Evolutionary conservation across 1,140 invertebrate genomes (phyloP).

Genomic region (Paralvinella palmiformis): DNA sequence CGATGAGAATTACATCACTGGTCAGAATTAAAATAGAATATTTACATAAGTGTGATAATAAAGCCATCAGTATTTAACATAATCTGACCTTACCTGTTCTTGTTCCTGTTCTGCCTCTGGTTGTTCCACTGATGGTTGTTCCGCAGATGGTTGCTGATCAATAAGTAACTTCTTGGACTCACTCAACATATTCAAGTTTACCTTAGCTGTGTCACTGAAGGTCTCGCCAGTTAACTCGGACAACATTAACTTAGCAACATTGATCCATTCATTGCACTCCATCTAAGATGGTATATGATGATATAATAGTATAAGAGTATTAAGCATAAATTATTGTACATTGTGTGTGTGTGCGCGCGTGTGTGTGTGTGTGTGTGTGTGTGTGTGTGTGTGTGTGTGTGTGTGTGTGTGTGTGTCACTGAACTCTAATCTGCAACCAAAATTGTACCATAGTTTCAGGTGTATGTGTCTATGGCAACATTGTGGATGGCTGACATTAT

Average conservation of each 20-base stretch:
- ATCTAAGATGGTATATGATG: slow-evolving; percentile 21
- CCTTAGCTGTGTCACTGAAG: not conserved
- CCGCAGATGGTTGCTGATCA: slow-evolving; percentile 25
- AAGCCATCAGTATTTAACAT: not conserved
- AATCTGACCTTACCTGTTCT: not conserved
- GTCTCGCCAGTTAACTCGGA: slow-evolving; percentile 15
- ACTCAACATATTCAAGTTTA: not conserved
- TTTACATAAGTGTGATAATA: too few species aligned
- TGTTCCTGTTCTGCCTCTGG: too few species aligned
- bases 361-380: not conserved
- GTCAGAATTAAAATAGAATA: too few species aligned
- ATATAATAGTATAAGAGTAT: not conserved
- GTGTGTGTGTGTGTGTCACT: too few species aligned
- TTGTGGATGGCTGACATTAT: too few species aligned
- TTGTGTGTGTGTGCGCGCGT: not conserved
- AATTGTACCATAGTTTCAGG: too few species aligned
- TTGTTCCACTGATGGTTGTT: not conserved
- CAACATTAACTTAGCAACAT: slow-evolving; percentile 28
- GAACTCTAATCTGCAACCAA: too few species aligned
- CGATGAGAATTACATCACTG: too few species aligned
- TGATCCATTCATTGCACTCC: slow-evolving; percentile 43
- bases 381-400: too few species aligned
- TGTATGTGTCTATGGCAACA: too few species aligned
- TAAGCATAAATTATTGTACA: not conserved
- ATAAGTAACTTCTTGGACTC: slow-evolving; percentile 19